Percentiles rank a stretch among this genome's conserved stretches.
phyloP scores from a whole-genome alignment of 2,113 vertebrate genomes.

The Danionella cerebrum region DNA sequence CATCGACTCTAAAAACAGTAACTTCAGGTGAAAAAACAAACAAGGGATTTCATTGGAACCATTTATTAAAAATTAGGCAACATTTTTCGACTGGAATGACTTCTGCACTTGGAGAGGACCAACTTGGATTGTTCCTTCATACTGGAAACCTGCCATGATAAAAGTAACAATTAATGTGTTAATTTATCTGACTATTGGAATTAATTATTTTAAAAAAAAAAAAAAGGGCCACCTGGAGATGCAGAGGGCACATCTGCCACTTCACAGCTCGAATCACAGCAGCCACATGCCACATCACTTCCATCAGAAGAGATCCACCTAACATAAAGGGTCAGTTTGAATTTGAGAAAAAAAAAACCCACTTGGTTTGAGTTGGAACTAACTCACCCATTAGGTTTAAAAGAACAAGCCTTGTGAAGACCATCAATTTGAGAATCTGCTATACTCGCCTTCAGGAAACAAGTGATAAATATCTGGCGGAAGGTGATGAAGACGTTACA shows the following conservation, averaged over 20 bases:
- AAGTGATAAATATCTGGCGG: not conserved
- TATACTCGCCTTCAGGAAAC: not conserved
- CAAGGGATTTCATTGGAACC: no score
- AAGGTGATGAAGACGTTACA: no score
- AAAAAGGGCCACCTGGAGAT: no score
- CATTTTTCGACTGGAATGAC: no score
- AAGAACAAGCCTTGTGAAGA: constrained; percentile 16
- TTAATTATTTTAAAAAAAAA: no score
- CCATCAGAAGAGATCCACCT: not conserved
- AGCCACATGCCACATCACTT: not conserved
- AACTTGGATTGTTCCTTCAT: not conserved
- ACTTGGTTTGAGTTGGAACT: no score
- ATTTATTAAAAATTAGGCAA: not conserved
- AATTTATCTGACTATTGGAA: no score
- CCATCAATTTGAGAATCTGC: not conserved
- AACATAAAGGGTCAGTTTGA: no score
- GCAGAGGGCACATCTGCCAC: no score
- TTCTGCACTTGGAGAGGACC: not conserved
- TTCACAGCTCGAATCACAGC: not conserved
- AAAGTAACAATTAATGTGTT: no score
- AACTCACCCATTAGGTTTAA: not conserved
- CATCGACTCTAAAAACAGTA: no score
- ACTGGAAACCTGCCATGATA: not conserved
- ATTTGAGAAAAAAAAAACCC: not conserved
- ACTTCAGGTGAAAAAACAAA: no score